phyloP scores from a whole-genome alignment of 2,888 invertebrate genomes.

The Pelosia muscerda region DNA sequence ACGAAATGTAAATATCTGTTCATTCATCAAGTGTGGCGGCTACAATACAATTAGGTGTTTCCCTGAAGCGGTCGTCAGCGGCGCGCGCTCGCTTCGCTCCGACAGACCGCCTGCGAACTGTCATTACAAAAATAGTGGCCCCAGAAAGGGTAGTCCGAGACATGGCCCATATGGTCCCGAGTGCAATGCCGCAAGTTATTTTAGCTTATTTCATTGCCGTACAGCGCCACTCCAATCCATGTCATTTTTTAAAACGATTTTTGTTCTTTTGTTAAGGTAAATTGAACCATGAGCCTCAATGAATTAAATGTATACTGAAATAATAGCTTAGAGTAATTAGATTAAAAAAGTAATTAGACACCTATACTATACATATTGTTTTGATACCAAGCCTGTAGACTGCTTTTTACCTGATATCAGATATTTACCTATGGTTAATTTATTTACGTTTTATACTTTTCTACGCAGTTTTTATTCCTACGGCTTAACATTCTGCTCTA shows the following conservation, averaged over 20 bases:
- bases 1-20: constrained; percentile 50
- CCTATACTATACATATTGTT: too few relatives aligned
- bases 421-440: too few relatives aligned
- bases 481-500: too few relatives aligned
- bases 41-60: constrained; percentile 79
- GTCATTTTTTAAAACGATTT: constrained; percentile 30
- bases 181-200: constrained; percentile 64
- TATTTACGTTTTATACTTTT: too few relatives aligned
- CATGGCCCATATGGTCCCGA: constrained; percentile 79
- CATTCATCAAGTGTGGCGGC: constrained; percentile 67
- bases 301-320: too few relatives aligned
- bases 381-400: too few relatives aligned
- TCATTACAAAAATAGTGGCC: constrained; percentile 85
- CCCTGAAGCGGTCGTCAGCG: constrained; percentile 62
- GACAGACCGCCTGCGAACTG: constrained; percentile 79
- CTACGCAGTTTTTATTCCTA: too few relatives aligned
- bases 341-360: too few relatives aligned
- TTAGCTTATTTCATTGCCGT: constrained; percentile 72
- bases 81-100: constrained; percentile 26
- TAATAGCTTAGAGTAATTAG: too few relatives aligned
- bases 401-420: too few relatives aligned
- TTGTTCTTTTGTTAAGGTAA: constrained; percentile 7
- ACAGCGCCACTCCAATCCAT: constrained; percentile 38
- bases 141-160: constrained; percentile 84
- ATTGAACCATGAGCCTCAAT: too few relatives aligned